These are phyloP conservation scores for Hypolimnas misippus DNA, from an alignment of 2,888 invertebrate species.

Conservation along the genomic window DNA sequence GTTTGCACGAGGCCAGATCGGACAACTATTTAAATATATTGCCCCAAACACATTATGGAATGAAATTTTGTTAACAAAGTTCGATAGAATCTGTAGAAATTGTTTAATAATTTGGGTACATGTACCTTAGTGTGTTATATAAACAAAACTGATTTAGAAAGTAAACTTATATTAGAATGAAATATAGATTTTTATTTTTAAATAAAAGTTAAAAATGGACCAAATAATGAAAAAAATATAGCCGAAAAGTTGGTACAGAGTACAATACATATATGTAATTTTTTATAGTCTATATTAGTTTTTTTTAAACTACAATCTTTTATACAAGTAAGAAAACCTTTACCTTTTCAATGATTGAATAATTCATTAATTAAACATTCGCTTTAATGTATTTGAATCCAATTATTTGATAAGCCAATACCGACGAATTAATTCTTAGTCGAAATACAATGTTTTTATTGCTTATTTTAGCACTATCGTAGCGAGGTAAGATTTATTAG, in stretches of 20 bases:
- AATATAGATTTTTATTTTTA: too few relatives aligned
- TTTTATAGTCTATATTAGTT: too few relatives aligned
- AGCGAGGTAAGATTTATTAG: background rate
- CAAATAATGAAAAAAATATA: too few relatives aligned
- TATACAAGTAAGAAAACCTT: background rate
- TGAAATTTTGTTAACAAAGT: background rate
- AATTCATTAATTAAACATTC: slow-evolving; percentile 4
- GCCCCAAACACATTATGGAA: background rate
- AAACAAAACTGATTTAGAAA: too few relatives aligned
- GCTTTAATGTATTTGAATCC: background rate
- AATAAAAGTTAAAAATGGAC: too few relatives aligned
- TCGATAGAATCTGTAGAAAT: background rate
- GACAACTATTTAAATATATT: background rate
- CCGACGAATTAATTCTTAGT: slow-evolving; percentile 1
- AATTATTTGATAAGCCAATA: slow-evolving; percentile 16
- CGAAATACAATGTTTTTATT: background rate
- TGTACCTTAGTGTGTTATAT: too few relatives aligned
- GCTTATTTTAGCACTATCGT: background rate
- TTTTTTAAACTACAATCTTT: too few relatives aligned
- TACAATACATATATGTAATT: too few relatives aligned
- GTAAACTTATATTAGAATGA: too few relatives aligned
- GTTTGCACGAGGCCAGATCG: background rate
- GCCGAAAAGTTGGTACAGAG: too few relatives aligned
- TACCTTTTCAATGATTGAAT: background rate
- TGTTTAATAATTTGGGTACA: too few relatives aligned